Evolutionary conservation across 2,113 vertebrate genomes (phyloP), one percentile per base, ranked within the genome.

Genomic region (Zingel zingel): DNA sequence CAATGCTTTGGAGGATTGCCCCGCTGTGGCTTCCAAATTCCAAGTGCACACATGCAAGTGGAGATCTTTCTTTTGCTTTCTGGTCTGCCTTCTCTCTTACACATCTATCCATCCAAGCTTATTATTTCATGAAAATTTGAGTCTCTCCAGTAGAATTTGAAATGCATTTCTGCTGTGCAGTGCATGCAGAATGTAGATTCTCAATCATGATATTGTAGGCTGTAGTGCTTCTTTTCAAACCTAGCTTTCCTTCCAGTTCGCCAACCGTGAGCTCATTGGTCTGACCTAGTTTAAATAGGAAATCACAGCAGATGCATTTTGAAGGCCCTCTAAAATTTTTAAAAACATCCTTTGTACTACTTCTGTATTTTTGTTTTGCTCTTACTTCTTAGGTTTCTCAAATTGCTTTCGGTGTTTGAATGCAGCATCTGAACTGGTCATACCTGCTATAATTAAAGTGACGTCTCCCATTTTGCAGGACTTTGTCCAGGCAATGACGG

Each of bases 401-500:
- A 15, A 56, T 16, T 16, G 1, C 18, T 33, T 11, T 4, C 5
- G 9, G 23, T 27, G 15, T 74, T 75, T 57, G 45, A 21, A 65
- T 0, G 54, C n/a, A 39, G 11, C 10, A 23, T n/a, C 10, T 51
- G 50, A 67, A 25, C 0, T 66, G 15, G 11, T 54, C 48, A 1
- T 30, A 18, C 63, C 21, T 53, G 25, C 61, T 6, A 11, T 19
- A 30, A 50, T 48, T 21, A 81, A 66, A 53, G 1, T 13, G 50
- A 0, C 19, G 1, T 27, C n/a, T n/a, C 33, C 8, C 11, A 11
- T 18, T 47, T 79, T 79, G 18, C 93, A 99, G 98, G 98, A 99
- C 91, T 99, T 98, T 0, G 90, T 99, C 84, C 98, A 99, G 93
- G 97, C 96, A 43, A 91, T 99, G 93, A 99, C 97, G 0, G 98